A percentile compares a stretch with the other conserved stretches of the same genome.
phyloP scores from a whole-genome alignment of 2,113 vertebrate species.

The Melierax canorus region DNA sequence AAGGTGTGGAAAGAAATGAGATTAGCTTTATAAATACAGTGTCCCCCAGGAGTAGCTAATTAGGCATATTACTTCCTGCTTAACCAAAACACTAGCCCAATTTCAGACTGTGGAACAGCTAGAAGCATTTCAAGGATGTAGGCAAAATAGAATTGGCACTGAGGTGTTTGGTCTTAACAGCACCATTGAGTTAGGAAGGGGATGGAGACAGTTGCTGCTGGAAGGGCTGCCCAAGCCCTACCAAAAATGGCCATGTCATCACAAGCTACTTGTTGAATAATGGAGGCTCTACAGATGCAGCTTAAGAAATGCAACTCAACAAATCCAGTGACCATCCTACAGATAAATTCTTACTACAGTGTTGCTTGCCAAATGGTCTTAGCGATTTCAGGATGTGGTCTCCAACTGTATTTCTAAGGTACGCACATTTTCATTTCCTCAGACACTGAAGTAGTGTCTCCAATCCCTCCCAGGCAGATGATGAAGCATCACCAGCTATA shows the following conservation, averaged over 20 bases:
- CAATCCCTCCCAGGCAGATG: neutral
- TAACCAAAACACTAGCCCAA: neutral
- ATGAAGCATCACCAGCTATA: neutral
- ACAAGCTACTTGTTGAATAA: neutral
- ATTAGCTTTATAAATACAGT: neutral
- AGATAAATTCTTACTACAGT: neutral
- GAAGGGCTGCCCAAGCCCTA: neutral
- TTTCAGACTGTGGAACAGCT: neutral
- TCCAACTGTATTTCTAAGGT: neutral
- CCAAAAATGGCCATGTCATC: neutral
- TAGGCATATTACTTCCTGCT: neutral
- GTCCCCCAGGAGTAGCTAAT: neutral
- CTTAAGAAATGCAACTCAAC: neutral
- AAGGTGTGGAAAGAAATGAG: neutral
- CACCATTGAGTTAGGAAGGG: neutral
- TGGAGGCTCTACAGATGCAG: neutral
- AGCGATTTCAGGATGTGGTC: neutral
- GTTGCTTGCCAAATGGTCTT: neutral
- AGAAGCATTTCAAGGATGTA: neutral
- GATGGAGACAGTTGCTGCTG: neutral
- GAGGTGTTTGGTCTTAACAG: neutral
- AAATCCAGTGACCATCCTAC: neutral
- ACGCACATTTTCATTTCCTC: neutral
- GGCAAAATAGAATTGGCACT: neutral
- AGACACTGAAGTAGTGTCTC: neutral